A percentile compares a stretch with the other conserved stretches of the same genome.
These are phyloP conservation scores for Agapostemon virescens DNA, from an alignment of 2,888 invertebrate species.

Conservation along the genomic window DNA sequence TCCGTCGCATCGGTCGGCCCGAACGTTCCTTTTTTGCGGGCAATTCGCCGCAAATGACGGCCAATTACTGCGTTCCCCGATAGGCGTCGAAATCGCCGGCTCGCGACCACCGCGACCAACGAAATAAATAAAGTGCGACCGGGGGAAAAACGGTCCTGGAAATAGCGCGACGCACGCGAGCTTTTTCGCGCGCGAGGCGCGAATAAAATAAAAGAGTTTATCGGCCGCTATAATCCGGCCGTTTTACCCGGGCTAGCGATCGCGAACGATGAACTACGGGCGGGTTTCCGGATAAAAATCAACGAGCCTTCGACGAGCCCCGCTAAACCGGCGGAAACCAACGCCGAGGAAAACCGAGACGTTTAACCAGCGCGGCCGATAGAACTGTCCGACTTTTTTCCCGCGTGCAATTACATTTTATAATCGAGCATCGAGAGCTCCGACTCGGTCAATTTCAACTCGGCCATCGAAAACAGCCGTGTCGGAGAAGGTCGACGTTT, in stretches of 20 bases:
- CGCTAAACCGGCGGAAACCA: constrained; percentile 18
- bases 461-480: no score
- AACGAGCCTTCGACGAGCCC: constrained; percentile 1
- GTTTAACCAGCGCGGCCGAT: no score
- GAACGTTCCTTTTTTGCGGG: constrained; percentile 41
- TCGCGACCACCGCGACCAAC: constrained; percentile 32
- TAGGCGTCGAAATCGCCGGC: constrained; percentile 46
- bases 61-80: constrained; percentile 50
- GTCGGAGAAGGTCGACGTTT: neutral
- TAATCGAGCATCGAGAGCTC: neutral
- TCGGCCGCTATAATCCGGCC: constrained; percentile 74
- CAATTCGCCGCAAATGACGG: constrained; percentile 53
- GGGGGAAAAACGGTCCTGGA: constrained; percentile 35
- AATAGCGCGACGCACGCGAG: constrained; percentile 45
- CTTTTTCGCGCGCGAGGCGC: constrained; percentile 56
- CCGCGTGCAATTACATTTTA: neutral
- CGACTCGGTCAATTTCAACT: neutral
- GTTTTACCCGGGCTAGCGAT: constrained; percentile 71
- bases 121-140: constrained; percentile 62
- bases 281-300: constrained; percentile 11
- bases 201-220: constrained; percentile 76
- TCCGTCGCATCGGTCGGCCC: neutral
- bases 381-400: neutral
- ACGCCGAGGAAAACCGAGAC: constrained; percentile 4
- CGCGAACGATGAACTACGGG: constrained; percentile 72